Conservation (phyloP, 2,888 invertebrate species). For the Meteorus cinctellus region DNA sequence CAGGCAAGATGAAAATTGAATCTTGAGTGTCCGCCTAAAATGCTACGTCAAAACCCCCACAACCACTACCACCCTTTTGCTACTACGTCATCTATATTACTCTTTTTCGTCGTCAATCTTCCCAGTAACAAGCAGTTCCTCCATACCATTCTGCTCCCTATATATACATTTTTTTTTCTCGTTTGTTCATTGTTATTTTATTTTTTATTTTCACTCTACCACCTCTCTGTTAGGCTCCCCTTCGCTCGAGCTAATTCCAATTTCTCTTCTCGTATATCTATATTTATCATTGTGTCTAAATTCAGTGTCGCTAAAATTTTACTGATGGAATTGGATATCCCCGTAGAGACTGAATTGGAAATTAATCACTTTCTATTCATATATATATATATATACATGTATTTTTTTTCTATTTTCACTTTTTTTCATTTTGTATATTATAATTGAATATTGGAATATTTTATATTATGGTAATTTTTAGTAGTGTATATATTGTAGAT, state of each 20-base stretch:
- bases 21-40: slow-evolving; percentile 68
- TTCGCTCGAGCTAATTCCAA: slow-evolving; percentile 4
- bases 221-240: not conserved
- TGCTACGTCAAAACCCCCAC: slow-evolving; percentile 60
- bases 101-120: slow-evolving; percentile 42
- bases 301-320: slow-evolving; percentile 11
- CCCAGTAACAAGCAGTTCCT: slow-evolving; percentile 56
- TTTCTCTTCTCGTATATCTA: slow-evolving; percentile 10
- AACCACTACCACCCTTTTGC: slow-evolving; percentile 22
- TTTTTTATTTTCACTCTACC: not conserved
- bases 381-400: not conserved
- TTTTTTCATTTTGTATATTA: not conserved
- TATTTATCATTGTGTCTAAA: slow-evolving; percentile 10
- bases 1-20: slow-evolving; percentile 72
- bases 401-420: not conserved
- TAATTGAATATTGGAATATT: not conserved
- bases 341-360: slow-evolving; percentile 9
- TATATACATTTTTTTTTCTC: slow-evolving; percentile 5
- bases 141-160: slow-evolving; percentile 39
- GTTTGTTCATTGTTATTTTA: not conserved
- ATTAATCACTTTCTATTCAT: slow-evolving; percentile 1
- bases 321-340: slow-evolving; percentile 11
- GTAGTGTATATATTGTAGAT: slow-evolving; percentile 5
- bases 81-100: slow-evolving; percentile 17
- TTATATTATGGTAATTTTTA: not conserved